Evolutionary conservation across 2,888 invertebrate species (phyloP).

Genomic region (Agriopis leucophaearia): DNA sequence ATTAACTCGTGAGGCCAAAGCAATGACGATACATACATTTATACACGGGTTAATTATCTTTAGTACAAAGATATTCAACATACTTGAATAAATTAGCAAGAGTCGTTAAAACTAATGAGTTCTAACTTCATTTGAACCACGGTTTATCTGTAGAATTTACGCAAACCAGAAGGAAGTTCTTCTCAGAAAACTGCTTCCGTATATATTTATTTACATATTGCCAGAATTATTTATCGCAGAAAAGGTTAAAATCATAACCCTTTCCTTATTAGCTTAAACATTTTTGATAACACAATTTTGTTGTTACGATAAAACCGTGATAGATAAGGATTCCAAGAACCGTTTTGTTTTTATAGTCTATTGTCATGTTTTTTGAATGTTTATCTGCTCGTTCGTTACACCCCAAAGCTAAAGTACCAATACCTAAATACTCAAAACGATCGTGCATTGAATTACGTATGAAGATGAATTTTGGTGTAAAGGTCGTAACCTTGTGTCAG

Average conservation of each 20-base stretch:
- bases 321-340: constrained; percentile 12
- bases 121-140: constrained; percentile 17
- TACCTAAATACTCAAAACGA: too few relatives aligned
- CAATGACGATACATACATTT: too few relatives aligned
- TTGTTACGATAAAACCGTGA: constrained; percentile 3
- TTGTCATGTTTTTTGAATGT: not conserved
- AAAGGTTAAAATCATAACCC: constrained; percentile 8
- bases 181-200: constrained; percentile 9
- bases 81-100: constrained; percentile 6
- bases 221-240: not conserved
- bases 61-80: not conserved
- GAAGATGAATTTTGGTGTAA: too few relatives aligned
- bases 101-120: constrained; percentile 17
- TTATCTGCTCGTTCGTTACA: not conserved
- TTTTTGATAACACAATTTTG: constrained; percentile 9
- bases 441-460: too few relatives aligned
- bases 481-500: too few relatives aligned
- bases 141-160: constrained; percentile 11
- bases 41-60: too few relatives aligned
- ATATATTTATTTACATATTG: not conserved
- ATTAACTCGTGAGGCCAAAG: too few relatives aligned
- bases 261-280: constrained; percentile 10
- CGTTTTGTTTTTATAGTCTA: not conserved
- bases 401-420: not conserved
- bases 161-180: constrained; percentile 12